Evolutionary conservation across 2,888 invertebrate genomes (phyloP), one percentile per base, ranked within the genome.

Genomic region (Orthonychiurus folsomi): DNA sequence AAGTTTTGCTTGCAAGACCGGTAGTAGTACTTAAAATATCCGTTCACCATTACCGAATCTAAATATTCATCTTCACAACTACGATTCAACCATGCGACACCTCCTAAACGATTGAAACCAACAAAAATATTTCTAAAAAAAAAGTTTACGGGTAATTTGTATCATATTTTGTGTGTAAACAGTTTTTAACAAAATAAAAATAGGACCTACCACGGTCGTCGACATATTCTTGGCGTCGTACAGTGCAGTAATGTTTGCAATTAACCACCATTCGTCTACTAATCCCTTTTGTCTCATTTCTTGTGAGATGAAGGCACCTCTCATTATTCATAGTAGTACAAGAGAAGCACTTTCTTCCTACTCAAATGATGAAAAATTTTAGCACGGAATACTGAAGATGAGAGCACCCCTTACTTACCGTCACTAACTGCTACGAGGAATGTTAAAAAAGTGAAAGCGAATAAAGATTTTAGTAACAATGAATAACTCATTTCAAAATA

Each of bases 11-110:
- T 23, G 28, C 65, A 65, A 9, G 59, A 58, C 5, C 65, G 65
- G 24, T 47, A 50, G 54, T 65, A 63, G 24, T 59, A 62, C 20
- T 62, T 57, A 24, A 60, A 65, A 37, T 62, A 58, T 20, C 59
- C 57, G 23, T 60, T 59, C 48, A 48, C 27, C 15, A 27, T 3
- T 27, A 53, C 56, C 48, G 27, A 54, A n/a, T 61, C 55, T 2
- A 56, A 50, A 25, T 57, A 37, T 25, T 50, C 27, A 18, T 56
- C 25, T 21, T 62, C 62, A 47, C 64, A 65, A 26, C 59, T 53
- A 47, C 64, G 59, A 20, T 56, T 59, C 9, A 65, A 24, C 21
- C 47, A 50, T n/a, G 28, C 52, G 21, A 57, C 27, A 9, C 56
- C 56, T n/a, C 56, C 56, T 56, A 52, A 52, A 52, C 20, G 3